phyloP scores from a whole-genome alignment of 2,113 vertebrate genomes.

The Lamprotornis superbus region DNA sequence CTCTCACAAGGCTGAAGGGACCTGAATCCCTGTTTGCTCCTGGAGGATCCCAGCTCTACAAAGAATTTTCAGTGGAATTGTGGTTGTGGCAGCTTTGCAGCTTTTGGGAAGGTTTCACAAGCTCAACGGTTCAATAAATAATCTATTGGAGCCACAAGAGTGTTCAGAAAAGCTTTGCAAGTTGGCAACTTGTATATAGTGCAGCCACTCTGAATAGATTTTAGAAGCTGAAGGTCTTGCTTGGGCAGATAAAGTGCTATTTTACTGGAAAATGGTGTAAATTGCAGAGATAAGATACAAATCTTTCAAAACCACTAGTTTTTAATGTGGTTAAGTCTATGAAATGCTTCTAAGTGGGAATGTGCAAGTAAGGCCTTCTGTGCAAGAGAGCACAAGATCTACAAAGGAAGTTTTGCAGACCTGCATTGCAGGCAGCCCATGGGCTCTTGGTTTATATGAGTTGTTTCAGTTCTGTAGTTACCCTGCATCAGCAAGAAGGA shows the following conservation, averaged over 20 bases:
- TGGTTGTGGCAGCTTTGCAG: background rate
- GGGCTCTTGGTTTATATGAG: background rate
- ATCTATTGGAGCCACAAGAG: background rate
- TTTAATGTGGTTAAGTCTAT: background rate
- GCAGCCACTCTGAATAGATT: background rate
- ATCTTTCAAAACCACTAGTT: background rate
- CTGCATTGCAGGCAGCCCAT: background rate
- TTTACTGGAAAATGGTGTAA: background rate
- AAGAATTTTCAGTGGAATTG: background rate
- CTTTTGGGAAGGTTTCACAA: background rate
- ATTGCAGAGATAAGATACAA: background rate
- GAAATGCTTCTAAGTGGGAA: background rate
- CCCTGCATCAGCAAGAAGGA: rapidly evolving
- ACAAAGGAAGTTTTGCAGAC: background rate
- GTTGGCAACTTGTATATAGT: background rate
- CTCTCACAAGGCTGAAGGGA: background rate
- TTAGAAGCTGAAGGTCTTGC: background rate
- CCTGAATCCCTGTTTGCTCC: background rate
- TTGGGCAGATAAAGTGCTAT: background rate
- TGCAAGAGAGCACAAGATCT: background rate
- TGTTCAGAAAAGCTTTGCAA: background rate
- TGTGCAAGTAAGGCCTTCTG: background rate
- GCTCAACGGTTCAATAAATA: background rate
- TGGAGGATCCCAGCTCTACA: background rate
- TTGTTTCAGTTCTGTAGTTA: background rate